Evolutionary conservation across 2,888 invertebrate species (phyloP), one percentile per base, ranked within the genome.

Genomic region (Tineola bisselliella): DNA sequence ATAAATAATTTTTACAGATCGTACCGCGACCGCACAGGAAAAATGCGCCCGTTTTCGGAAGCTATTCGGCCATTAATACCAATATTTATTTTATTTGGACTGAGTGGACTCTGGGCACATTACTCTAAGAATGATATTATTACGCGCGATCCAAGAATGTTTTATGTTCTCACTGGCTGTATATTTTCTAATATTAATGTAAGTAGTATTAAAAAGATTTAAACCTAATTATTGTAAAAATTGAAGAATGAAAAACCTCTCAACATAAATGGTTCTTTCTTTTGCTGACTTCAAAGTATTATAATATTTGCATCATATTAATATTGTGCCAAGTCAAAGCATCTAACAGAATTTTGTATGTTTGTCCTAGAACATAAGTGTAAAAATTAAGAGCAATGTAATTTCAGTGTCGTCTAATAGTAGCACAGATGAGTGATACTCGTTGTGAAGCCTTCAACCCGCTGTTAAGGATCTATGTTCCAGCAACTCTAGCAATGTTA

Each of bases 161-260:
- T 97, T 79, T 96, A 93, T 77, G 90, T 97, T 76, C 90, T 96
- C 63, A 93, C 95, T 64, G 99, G 99, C 67, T 97, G 97, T 44
- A 93, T 98, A 65, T 99, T 98, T 86, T 97, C 99, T 25, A 99
- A 99, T 82, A 97, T 99, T 72, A 95, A 96, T 74, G 98, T 98
- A 84, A 93, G 94, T 92, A 38, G 6, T 6, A 25, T 25, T n/a
- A 25, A 25, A 25, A 4, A 25, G 6, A 25, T 25, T 4, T 25
- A 2, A 25, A 25, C 6, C 25, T 25, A 4, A 25, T 25, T 25
- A 4, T 25, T 2, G 2, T 25, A 25, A 25, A 6, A 2, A 25
- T n/a, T n/a, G n/a, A n/a, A n/a, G n/a, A n/a, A n/a, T n/a, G n/a
- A n/a, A n/a, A n/a, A n/a, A n/a, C n/a, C n/a, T n/a, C n/a, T n/a